A percentile compares a stretch with the other conserved stretches of the same genome.
Conservation (phyloP, 2,113 vertebrate genomes). For the Callionymus lyra region DNA sequence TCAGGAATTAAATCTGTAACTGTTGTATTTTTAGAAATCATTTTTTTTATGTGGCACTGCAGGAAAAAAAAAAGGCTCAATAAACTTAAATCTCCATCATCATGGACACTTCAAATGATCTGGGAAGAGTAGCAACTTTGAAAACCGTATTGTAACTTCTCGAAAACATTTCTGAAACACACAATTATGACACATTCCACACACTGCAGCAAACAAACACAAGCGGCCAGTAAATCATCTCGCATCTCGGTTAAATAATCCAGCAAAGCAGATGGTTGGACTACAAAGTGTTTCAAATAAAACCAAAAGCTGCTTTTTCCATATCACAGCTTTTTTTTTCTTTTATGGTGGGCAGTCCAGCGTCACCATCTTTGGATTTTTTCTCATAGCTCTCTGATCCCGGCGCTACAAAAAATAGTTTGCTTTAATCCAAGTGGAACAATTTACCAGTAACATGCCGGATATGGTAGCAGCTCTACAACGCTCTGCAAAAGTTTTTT, state of each 20-base stretch:
- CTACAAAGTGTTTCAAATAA: too few relatives aligned
- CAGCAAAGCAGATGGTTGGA: too few relatives aligned
- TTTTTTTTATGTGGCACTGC: too few relatives aligned
- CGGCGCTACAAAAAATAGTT: not conserved
- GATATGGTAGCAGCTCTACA: too few relatives aligned
- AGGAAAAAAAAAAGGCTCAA: too few relatives aligned
- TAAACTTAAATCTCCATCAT: too few relatives aligned
- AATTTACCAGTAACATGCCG: not conserved
- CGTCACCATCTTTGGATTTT: constrained; percentile 26
- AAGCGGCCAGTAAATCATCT: not conserved
- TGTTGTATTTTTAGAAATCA: too few relatives aligned
- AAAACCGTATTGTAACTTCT: not conserved
- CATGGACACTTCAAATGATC: too few relatives aligned
- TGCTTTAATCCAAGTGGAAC: not conserved
- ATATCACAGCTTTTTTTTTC: constrained; percentile 26
- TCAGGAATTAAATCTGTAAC: too few relatives aligned
- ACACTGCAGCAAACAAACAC: constrained; percentile 19
- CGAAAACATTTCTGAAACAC: not conserved
- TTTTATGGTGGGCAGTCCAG: constrained; percentile 30
- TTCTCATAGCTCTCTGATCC: constrained; percentile 31
- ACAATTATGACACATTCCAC: constrained; percentile 27
- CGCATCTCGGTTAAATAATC: constrained; percentile 5
- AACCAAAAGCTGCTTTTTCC: constrained; percentile 4
- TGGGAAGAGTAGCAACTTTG: too few relatives aligned
- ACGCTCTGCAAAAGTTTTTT: too few relatives aligned